phyloP scores from a whole-genome alignment of 2,113 vertebrate genomes.

The Chaetorhynchus papuensis region DNA sequence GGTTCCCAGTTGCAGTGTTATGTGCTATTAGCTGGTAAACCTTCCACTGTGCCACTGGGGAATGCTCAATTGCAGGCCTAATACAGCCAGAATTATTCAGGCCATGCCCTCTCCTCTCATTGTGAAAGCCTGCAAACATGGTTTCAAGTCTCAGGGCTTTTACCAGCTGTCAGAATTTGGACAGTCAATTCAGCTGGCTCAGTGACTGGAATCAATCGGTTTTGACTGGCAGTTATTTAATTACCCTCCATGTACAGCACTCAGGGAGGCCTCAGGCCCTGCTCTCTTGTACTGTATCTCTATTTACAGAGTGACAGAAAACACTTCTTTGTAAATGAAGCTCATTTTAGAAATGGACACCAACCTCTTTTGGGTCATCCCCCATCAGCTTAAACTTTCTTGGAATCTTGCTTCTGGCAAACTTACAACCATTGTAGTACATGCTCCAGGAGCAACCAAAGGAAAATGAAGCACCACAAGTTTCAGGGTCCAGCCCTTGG shows the following conservation, averaged over 20 bases:
- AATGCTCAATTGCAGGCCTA: neutral
- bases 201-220: constrained; percentile 16
- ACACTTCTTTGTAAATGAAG: constrained; percentile 5
- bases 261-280: neutral
- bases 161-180: constrained; percentile 41
- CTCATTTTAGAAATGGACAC: constrained; percentile 31
- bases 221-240: constrained; percentile 32
- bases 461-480: constrained; percentile 95
- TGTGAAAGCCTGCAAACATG: neutral
- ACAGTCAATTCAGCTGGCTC: constrained; percentile 12
- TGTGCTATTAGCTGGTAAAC: neutral
- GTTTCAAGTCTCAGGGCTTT: constrained; percentile 12
- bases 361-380: constrained; percentile 93
- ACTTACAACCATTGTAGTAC: constrained; percentile 99
- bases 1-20: neutral
- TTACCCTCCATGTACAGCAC: neutral
- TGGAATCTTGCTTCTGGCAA: constrained; percentile 95
- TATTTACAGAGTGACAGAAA: neutral
- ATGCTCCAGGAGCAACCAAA: constrained; percentile 99
- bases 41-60: neutral
- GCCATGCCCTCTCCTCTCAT: neutral
- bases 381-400: constrained; percentile 94
- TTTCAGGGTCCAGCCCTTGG: constrained; percentile 89
- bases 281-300: neutral
- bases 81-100: neutral